Conservation (phyloP, 92 coral and sea anemone species). For the Porites cylindrica region DNA sequence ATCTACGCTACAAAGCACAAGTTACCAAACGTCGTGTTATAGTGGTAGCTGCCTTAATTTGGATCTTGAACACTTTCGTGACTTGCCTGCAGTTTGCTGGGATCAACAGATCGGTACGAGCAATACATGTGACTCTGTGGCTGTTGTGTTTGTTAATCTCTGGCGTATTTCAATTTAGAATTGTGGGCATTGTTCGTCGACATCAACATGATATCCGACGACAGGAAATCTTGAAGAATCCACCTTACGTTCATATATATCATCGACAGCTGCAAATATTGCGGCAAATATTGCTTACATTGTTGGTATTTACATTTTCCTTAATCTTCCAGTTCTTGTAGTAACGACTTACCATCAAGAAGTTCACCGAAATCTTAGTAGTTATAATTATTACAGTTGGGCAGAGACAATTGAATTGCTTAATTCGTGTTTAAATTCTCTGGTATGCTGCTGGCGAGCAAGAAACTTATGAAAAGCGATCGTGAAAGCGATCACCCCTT, state of each 20-base stretch:
- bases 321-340: constrained; percentile 73
- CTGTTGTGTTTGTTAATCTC: constrained; percentile 58
- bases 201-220: constrained; percentile 69
- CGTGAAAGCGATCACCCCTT: too few relatives aligned
- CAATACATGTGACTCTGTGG: constrained; percentile 71
- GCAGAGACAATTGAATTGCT: constrained; percentile 77
- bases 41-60: constrained; percentile 50
- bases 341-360: constrained; percentile 74
- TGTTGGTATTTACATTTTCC: constrained; percentile 67
- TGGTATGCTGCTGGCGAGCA: too few relatives aligned
- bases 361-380: constrained; percentile 39
- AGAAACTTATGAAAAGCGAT: too few relatives aligned
- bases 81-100: constrained; percentile 78
- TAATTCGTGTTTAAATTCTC: not conserved
- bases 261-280: constrained; percentile 62
- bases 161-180: constrained; percentile 54
- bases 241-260: not conserved
- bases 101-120: constrained; percentile 56
- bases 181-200: constrained; percentile 62
- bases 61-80: constrained; percentile 66
- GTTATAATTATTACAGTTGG: constrained; percentile 75
- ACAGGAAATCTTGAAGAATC: constrained; percentile 38
- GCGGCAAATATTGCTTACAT: constrained; percentile 76
- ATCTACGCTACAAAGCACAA: constrained; percentile 71
- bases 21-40: constrained; percentile 64